These are phyloP conservation scores for Pavo muticus DNA, from an alignment of 2,113 vertebrate genomes.

Conservation along the genomic window DNA sequence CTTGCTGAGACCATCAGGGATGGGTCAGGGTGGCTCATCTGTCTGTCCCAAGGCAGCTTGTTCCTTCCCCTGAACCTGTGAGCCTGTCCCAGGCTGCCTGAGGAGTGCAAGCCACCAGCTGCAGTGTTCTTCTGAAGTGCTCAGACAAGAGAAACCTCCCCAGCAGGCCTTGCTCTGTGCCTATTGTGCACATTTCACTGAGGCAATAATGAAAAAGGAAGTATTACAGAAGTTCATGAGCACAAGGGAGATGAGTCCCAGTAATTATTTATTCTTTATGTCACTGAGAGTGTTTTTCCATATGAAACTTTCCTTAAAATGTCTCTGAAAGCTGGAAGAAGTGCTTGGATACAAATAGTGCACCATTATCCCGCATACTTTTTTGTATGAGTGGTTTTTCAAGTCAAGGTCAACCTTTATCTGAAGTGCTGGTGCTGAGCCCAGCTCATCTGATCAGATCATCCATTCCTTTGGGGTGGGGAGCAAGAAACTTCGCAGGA, in stretches of 20 bases:
- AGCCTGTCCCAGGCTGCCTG: not conserved
- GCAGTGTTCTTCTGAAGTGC: not conserved
- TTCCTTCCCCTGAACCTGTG: not conserved
- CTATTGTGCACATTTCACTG: not conserved
- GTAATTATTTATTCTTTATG: not conserved
- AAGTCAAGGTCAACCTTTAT: not conserved
- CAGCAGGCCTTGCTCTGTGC: not conserved
- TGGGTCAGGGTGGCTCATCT: rapidly evolving
- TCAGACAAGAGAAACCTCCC: not conserved
- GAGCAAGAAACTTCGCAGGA: not conserved
- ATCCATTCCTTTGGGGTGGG: not conserved
- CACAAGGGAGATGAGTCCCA: not conserved
- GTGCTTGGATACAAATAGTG: rapidly evolving
- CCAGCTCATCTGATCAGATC: rapidly evolving
- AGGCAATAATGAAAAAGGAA: not conserved
- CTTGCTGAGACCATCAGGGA: not conserved
- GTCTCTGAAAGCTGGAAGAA: not conserved
- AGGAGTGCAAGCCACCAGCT: not conserved
- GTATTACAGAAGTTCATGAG: not conserved
- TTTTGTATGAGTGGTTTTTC: not conserved
- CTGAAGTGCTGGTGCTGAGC: not conserved
- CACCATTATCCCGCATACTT: rapidly evolving
- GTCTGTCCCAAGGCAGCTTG: not conserved
- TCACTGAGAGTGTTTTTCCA: not conserved
- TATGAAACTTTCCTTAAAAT: not conserved